Base-by-base conservation (phyloP, 1,140 invertebrate species). In the Drosophila sechellia region DNA sequence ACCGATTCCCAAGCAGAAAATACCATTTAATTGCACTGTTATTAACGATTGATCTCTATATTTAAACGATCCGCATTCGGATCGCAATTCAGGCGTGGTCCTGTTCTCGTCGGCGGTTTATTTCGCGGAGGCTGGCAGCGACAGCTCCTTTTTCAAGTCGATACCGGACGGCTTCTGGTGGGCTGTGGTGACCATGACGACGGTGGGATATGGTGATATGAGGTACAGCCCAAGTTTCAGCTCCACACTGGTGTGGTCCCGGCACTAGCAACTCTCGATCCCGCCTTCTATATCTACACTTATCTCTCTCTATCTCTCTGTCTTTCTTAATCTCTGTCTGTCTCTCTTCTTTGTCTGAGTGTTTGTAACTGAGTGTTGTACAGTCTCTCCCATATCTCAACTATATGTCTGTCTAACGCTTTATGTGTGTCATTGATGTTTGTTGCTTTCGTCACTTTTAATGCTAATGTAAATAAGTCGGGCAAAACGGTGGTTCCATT, bases 161-260 rank as follows among this genome's bases (percentile, higher is more conserved):
- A 99, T 99, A 95, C 97, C 97, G 92, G 96, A 97, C 94, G 97
- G 98, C 93, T 99, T 99, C 95, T 99, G 98, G 98, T 99, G 98
- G 98, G 97, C 97, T 93, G 97, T 99, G 93, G 98, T 99, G 93
- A 99, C 98, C 93, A 99, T 99, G 98, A 97, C 98, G 93, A 99
- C 98, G 93, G 98, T 99, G 93, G 98, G 98, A 94, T 99, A 99
- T 96, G 99, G 99, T 95, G 99, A 99, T 95, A 99, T 99, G 98
- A 98, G 96, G 96, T 97, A 97, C 71, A 87, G 61, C 65, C 79
- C 76, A 83, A 49, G 74, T 77, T 80, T 81, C 37, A 68, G 59
- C 34, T 69, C 50, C 64, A 70, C 66, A 70, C 66, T 65, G 45
- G 64, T 49, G 57, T 65, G 45, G 34, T 43, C 39, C 35, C 46